phyloP scores from a whole-genome alignment of 2,797 vertebrate species.

The Lepus townsendii region DNA sequence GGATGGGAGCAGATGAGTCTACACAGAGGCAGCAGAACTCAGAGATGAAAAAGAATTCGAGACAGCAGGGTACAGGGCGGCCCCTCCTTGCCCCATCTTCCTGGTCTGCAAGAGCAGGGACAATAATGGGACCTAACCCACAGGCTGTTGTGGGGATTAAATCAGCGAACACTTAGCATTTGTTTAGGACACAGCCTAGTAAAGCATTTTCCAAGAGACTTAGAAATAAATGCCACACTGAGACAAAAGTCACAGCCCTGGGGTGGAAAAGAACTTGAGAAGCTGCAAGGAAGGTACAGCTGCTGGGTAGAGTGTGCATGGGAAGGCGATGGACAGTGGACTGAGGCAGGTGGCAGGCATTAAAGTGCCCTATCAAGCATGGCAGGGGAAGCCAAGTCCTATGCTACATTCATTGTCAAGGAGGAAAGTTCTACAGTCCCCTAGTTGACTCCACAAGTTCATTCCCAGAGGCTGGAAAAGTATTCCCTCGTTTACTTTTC shows the following conservation, averaged over 20 bases:
- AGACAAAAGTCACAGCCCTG: background rate
- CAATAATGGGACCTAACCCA: background rate
- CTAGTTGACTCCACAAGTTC: background rate
- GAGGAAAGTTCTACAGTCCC: background rate
- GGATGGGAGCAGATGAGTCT: background rate
- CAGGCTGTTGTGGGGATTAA: background rate
- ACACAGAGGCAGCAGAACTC: background rate
- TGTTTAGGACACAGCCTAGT: background rate
- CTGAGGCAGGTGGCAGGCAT: background rate
- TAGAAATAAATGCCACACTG: background rate
- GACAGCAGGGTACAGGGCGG: too few species aligned
- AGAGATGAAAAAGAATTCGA: background rate
- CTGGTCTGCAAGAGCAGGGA: background rate
- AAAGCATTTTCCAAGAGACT: background rate
- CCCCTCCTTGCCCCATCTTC: background rate
- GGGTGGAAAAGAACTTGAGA: background rate
- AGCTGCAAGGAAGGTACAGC: background rate
- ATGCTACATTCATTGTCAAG: background rate
- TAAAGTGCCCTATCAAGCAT: fast-evolving
- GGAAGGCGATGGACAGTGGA: background rate
- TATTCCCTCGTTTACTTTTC: slow-evolving; percentile 5
- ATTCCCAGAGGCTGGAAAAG: background rate
- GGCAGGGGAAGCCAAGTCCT: too few species aligned
- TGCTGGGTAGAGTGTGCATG: background rate
- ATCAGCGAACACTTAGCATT: background rate